Percentiles rank a stretch among this genome's conserved stretches.
These are phyloP conservation scores for Fissipunctia ypsillon DNA, from an alignment of 2,888 invertebrate genomes.

Conservation along the genomic window DNA sequence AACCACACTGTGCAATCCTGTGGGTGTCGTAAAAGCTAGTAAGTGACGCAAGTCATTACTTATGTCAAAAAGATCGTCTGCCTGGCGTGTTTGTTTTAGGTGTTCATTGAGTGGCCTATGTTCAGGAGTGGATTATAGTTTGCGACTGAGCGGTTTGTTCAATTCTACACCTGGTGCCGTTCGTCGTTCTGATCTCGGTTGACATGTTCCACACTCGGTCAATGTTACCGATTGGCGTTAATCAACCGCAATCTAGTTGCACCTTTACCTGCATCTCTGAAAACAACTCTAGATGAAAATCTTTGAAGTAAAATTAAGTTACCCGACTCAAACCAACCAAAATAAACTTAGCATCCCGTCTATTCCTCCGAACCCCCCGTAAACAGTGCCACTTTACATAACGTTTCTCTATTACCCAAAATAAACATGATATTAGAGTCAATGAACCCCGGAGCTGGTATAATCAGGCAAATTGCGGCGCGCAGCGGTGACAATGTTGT, in stretches of 20 bases:
- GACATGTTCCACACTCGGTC: background rate
- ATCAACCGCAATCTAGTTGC: background rate
- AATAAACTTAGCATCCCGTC: slow-evolving; percentile 18
- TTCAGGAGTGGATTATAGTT: background rate
- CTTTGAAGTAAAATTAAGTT: background rate
- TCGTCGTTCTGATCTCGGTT: background rate
- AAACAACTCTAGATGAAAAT: background rate
- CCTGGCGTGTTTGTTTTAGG: background rate
- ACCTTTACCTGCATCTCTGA: background rate
- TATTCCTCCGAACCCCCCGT: slow-evolving; percentile 31
- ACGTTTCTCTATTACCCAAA: slow-evolving; percentile 51
- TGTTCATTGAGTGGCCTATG: background rate
- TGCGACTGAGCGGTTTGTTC: background rate
- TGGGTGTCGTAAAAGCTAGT: background rate
- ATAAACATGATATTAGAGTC: slow-evolving; percentile 59
- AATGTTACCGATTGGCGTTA: background rate
- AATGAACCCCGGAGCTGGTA: slow-evolving; percentile 59
- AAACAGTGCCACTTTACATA: slow-evolving; percentile 45
- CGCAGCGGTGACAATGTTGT: slow-evolving; percentile 65
- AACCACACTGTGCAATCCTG: too few species aligned
- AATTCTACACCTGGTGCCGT: background rate
- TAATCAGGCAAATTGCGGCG: slow-evolving; percentile 71
- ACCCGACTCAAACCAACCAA: slow-evolving; percentile 1
- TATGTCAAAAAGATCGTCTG: background rate
- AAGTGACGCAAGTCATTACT: background rate